phyloP scores from a whole-genome alignment of 2,113 vertebrate species.

The Xyliphius kryptos region DNA sequence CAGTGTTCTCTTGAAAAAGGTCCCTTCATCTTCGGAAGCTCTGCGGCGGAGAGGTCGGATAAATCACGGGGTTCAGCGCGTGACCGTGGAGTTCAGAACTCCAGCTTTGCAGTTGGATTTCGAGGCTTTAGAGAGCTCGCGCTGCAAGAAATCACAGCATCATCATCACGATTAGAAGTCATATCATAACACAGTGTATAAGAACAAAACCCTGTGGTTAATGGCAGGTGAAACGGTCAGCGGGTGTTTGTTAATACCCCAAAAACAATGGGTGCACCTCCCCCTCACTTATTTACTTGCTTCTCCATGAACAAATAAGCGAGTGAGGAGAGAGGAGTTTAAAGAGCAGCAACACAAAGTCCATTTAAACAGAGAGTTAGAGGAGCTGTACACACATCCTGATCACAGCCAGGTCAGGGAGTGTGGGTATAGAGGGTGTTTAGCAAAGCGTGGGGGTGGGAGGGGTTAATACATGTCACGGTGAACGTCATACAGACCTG shows the following conservation, averaged over 20 bases:
- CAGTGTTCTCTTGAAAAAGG: constrained; percentile 16
- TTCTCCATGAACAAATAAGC: not conserved
- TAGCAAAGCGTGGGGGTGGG: not conserved
- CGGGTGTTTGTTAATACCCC: not conserved
- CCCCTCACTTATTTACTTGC: too few species aligned
- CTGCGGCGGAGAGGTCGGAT: not conserved
- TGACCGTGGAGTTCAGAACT: constrained; percentile 64
- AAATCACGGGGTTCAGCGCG: constrained; percentile 43
- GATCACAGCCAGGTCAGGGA: constrained; percentile 20
- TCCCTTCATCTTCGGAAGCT: constrained; percentile 9
- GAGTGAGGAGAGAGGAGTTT: not conserved
- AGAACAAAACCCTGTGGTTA: too few species aligned
- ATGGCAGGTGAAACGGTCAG: not conserved
- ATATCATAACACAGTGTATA: not conserved
- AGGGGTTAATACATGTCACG: constrained; percentile 12
- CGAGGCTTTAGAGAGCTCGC: constrained; percentile 57
- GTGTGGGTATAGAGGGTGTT: constrained; percentile 7
- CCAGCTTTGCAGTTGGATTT: constrained; percentile 53
- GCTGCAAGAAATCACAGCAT: constrained; percentile 46
- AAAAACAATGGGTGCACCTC: not conserved
- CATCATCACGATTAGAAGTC: not conserved
- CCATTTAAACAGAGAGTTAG: constrained; percentile 9
- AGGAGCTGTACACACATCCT: constrained; percentile 2
- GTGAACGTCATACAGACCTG: constrained; percentile 49
- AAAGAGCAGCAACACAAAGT: constrained; percentile 32